Evolutionary conservation across 2,888 invertebrate species (phyloP).

Genomic region (Hirtodrosophila alboralis): DNA sequence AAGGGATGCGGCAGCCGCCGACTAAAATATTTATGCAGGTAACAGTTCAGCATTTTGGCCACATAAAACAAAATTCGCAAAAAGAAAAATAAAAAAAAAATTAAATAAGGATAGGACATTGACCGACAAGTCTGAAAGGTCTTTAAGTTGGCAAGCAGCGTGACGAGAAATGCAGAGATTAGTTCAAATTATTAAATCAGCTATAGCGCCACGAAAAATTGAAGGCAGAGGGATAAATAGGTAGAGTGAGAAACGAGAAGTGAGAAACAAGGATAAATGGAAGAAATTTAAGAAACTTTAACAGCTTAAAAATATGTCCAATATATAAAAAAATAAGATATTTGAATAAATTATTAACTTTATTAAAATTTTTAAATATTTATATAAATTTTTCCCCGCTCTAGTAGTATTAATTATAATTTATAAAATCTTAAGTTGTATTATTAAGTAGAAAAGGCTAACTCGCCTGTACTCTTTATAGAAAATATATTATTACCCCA

Average conservation of each 20-base stretch:
- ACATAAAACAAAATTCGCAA: slow-evolving; percentile 55
- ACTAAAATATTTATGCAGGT: slow-evolving; percentile 46
- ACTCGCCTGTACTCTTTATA: too few relatives aligned
- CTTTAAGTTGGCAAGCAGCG: neutral
- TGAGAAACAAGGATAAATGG: too few relatives aligned
- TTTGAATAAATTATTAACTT: too few relatives aligned
- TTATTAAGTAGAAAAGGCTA: too few relatives aligned
- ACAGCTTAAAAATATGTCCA: too few relatives aligned
- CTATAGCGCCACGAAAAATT: slow-evolving; percentile 50
- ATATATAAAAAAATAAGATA: too few relatives aligned
- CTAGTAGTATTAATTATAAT: too few relatives aligned
- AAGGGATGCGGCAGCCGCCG: slow-evolving; percentile 55
- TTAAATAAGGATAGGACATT: slow-evolving; percentile 45
- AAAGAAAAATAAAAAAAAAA: slow-evolving; percentile 18
- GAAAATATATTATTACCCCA: too few relatives aligned
- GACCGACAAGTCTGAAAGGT: slow-evolving; percentile 43
- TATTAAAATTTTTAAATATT: too few relatives aligned
- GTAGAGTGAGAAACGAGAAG: neutral
- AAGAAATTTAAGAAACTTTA: too few relatives aligned
- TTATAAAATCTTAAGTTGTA: too few relatives aligned
- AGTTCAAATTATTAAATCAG: slow-evolving; percentile 55
- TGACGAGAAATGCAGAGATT: slow-evolving; percentile 39
- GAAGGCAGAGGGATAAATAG: neutral
- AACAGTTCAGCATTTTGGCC: slow-evolving; percentile 41
- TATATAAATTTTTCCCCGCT: too few relatives aligned